phyloP scores from a whole-genome alignment of 2,888 invertebrate genomes.

The Bembecia ichneumoniformis region DNA sequence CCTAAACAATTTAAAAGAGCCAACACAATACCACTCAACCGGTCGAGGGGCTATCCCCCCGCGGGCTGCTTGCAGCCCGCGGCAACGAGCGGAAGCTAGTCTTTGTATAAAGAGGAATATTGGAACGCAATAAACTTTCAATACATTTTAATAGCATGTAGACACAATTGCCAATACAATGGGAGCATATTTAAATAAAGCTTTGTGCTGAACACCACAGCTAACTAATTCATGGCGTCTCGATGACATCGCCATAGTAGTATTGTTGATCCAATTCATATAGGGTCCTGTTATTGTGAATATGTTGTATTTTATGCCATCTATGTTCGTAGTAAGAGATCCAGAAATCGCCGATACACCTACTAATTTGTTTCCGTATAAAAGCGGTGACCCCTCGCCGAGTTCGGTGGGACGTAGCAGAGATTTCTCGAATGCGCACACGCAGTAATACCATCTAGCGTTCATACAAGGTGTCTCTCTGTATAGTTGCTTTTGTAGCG shows the following conservation, averaged over 20 bases:
- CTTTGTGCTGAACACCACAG: neutral
- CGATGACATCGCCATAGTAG: neutral
- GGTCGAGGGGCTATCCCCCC: too few relatives aligned
- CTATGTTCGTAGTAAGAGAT: slow-evolving; percentile 16
- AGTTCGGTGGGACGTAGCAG: slow-evolving; percentile 16
- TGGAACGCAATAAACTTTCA: too few relatives aligned
- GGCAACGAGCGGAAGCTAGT: too few relatives aligned
- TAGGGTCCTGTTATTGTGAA: slow-evolving; percentile 48
- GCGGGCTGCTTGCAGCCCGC: too few relatives aligned
- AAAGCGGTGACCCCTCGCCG: slow-evolving; percentile 35
- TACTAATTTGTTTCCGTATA: slow-evolving; percentile 27
- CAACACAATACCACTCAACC: too few relatives aligned
- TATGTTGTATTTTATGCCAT: slow-evolving; percentile 31
- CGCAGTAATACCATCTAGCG: slow-evolving; percentile 48
- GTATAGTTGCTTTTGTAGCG: slow-evolving; percentile 35
- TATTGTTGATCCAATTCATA: slow-evolving; percentile 30
- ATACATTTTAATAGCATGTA: neutral
- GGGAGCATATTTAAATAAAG: neutral
- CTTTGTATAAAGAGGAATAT: too few relatives aligned
- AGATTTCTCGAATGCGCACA: slow-evolving; percentile 39
- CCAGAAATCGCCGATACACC: slow-evolving; percentile 37
- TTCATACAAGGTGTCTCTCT: slow-evolving; percentile 36
- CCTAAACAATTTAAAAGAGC: too few relatives aligned
- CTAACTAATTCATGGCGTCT: neutral
- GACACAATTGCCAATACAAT: neutral